Evolutionary conservation across 1,140 invertebrate species (phyloP).

Genomic region (Lordiphosa clarofinis): DNA sequence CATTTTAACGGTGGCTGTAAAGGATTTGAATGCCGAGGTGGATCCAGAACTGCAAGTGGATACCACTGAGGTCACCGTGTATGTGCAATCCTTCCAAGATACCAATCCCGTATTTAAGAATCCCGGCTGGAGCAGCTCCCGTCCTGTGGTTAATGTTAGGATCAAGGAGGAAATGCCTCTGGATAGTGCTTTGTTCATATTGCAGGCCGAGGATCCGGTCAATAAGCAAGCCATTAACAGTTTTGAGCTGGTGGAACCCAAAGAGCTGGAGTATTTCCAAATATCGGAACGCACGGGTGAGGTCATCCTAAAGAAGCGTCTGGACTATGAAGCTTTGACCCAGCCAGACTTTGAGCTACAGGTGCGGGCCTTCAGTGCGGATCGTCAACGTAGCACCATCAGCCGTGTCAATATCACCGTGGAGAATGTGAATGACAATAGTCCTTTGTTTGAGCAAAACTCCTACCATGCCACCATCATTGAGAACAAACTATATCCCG

Average conservation of each 20-base stretch:
- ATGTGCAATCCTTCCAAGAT: slow-evolving; percentile 89
- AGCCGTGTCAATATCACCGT: slow-evolving; percentile 86
- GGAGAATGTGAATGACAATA: slow-evolving; percentile 90
- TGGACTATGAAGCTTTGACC: slow-evolving; percentile 87
- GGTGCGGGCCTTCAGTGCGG: slow-evolving; percentile 86
- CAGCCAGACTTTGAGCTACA: slow-evolving; percentile 85
- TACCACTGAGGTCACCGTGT: slow-evolving; percentile 87
- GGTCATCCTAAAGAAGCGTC: slow-evolving; percentile 85
- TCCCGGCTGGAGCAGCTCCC: slow-evolving; percentile 84
- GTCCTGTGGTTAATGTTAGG: slow-evolving; percentile 84
- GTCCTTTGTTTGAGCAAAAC: slow-evolving; percentile 86
- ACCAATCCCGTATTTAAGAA: slow-evolving; percentile 89
- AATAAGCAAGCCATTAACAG: slow-evolving; percentile 83
- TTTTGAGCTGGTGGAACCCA: slow-evolving; percentile 81
- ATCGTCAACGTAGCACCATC: slow-evolving; percentile 84
- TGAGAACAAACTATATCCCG: slow-evolving; percentile 86
- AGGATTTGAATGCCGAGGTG: slow-evolving; percentile 86
- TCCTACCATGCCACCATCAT: slow-evolving; percentile 85
- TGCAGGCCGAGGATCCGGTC: slow-evolving; percentile 87
- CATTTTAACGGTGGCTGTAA: slow-evolving; percentile 87
- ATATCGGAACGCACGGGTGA: slow-evolving; percentile 85
- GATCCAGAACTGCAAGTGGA: slow-evolving; percentile 85
- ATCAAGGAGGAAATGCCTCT: slow-evolving; percentile 89
- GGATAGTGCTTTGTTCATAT: slow-evolving; percentile 87
- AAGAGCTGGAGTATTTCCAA: slow-evolving; percentile 79